Base-by-base conservation (phyloP, 1,140 invertebrate species). In the Cephus cinctus region DNA sequence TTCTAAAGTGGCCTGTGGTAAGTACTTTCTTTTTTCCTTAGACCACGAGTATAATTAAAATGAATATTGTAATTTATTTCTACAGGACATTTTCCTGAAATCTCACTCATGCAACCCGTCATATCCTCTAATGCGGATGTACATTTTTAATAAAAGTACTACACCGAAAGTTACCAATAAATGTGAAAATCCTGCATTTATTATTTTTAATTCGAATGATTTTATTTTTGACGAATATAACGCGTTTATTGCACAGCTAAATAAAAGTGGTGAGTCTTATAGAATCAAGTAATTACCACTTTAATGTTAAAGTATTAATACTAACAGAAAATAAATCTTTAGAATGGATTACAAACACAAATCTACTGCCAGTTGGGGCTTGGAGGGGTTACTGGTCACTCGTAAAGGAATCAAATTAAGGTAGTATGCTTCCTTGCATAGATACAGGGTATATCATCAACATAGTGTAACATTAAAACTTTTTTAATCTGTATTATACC, bases 291-390 rank as follows among this genome's bases (percentile, higher is more conserved):
- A 55, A 40, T 52, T 49, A 31, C 8, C 43, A 47, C 32, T 25
- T 2, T 15, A 25, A 19, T 16, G 22, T 30, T 27, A n/a, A 25
- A 19, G 15, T 22, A 31, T 44, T 39, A 39, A 4, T 27, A 22
- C 14, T 20, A 4, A 0, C 30, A 50, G 12, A 11, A 44, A 9
- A 5, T 31, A 16, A 41, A 18, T 40, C 14, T 74, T 23, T 47
- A 83, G 81, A 73, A 22, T 83, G 82, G 82, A 59, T 65, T 20
- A 71, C 69, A 15, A 65, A 67, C 50, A 65, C 64, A 5, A 80
- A 83, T 66, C 61, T 80, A 22, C 52, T 84, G 19, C 54, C 71
- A 38, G 61, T 81, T 2, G 79, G 78, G 35, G 71, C 79, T 52
- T 82, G 75, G 70, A 65, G 71, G 49, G 69, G 69, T 35, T 56